A percentile compares a stretch with the other conserved stretches of the same genome.
Conservation (phyloP, 2,888 invertebrate species). For the Amphipyra berbera region DNA sequence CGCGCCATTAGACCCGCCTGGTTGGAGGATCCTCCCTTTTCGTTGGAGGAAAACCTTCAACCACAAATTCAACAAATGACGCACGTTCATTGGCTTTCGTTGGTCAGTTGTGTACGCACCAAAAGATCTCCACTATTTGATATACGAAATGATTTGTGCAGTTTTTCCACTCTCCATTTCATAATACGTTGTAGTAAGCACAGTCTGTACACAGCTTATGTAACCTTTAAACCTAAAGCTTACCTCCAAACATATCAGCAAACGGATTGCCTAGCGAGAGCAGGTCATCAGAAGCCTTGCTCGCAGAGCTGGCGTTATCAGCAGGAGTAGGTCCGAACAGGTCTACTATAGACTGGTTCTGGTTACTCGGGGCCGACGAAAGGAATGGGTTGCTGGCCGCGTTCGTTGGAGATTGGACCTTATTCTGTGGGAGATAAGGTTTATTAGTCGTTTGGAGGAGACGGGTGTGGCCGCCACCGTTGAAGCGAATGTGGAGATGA, state of each 20-base stretch:
- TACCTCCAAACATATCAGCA: conserved; percentile 94
- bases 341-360: conserved; percentile 92
- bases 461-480: conserved; percentile 39
- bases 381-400: conserved; percentile 96
- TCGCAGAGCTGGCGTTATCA: conserved; percentile 69
- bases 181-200: background rate
- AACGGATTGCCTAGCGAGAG: conserved; percentile 97
- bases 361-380: conserved; percentile 90
- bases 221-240: background rate
- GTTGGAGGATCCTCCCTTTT: too few species aligned
- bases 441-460: background rate
- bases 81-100: too few species aligned
- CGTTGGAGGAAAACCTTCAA: too few species aligned
- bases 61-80: too few species aligned
- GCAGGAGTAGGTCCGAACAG: conserved; percentile 92
- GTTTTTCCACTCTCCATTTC: background rate
- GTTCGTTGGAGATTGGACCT: conserved; percentile 94
- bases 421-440: conserved; percentile 80
- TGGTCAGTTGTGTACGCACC: too few species aligned
- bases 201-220: background rate
- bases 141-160: too few species aligned
- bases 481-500: conserved; percentile 17
- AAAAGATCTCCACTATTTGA: too few species aligned
- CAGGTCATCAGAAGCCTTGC: conserved; percentile 96
- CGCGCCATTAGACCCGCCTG: too few species aligned